Percentiles rank a stretch among this genome's conserved stretches.
These are phyloP conservation scores for Trachelus stipa DNA, from an alignment of 2,888 invertebrate genomes.

Conservation along the genomic window DNA sequence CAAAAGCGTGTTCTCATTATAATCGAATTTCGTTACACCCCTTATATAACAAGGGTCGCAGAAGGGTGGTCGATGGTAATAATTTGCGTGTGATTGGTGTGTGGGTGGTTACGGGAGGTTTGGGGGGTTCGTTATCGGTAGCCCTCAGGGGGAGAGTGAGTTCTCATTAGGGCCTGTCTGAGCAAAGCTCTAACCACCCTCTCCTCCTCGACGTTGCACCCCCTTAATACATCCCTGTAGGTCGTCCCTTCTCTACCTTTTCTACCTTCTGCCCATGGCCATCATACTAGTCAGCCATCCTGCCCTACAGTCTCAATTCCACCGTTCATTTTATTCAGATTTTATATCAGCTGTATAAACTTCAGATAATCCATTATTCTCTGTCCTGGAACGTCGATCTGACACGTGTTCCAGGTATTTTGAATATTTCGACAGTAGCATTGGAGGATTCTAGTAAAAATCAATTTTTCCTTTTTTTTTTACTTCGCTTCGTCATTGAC, in stretches of 20 bases:
- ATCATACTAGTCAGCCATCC: slow-evolving; percentile 5
- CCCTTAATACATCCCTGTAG: slow-evolving; percentile 6
- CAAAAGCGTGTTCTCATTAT: too few relatives aligned
- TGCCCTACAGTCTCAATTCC: slow-evolving; percentile 36
- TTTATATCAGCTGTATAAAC: slow-evolving; percentile 2
- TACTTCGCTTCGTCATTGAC: too few relatives aligned
- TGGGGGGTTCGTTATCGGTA: slow-evolving; percentile 54
- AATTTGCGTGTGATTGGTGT: slow-evolving; percentile 48
- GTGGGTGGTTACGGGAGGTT: slow-evolving; percentile 33
- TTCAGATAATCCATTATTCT: too few relatives aligned
- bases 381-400: too few relatives aligned
- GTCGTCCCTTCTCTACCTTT: slow-evolving; percentile 21
- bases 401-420: too few relatives aligned
- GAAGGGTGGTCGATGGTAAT: slow-evolving; percentile 46
- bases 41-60: slow-evolving; percentile 28
- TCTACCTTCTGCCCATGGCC: slow-evolving; percentile 9
- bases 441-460: too few relatives aligned
- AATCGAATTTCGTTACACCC: too few relatives aligned
- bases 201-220: slow-evolving; percentile 2
- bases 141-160: slow-evolving; percentile 52
- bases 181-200: slow-evolving; percentile 37
- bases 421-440: too few relatives aligned
- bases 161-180: slow-evolving; percentile 56
- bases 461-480: too few relatives aligned
- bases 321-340: slow-evolving; percentile 34